phyloP scores from a whole-genome alignment of 2,797 vertebrate genomes.

The Brachyalestes nurse region DNA sequence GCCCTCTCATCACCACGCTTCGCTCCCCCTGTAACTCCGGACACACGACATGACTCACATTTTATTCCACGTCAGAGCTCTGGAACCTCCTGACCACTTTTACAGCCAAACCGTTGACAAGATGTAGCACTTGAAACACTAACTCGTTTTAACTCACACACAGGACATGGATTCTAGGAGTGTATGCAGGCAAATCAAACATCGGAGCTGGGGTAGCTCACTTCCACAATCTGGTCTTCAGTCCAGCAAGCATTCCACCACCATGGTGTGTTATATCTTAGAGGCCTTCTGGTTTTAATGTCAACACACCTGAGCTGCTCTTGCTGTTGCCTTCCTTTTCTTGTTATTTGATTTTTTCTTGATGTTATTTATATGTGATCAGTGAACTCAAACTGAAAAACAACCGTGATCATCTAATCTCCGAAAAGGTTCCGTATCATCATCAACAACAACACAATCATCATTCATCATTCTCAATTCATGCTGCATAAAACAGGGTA shows the following conservation, averaged over 20 bases:
- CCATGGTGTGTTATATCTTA: neutral
- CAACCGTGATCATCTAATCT: slow-evolving; percentile 5
- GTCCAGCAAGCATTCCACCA: neutral
- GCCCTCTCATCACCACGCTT: slow-evolving; percentile 27
- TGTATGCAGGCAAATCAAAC: neutral
- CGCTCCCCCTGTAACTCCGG: slow-evolving; percentile 15
- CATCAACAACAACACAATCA: slow-evolving; percentile 53
- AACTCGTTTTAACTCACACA: neutral
- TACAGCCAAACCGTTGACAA: slow-evolving; percentile 28
- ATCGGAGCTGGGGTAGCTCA: neutral
- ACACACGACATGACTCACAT: slow-evolving; percentile 33
- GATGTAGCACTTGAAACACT: slow-evolving; percentile 16
- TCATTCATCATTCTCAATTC: slow-evolving; percentile 71
- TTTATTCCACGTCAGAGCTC: slow-evolving; percentile 36
- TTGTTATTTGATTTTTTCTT: neutral
- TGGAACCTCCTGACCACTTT: slow-evolving; percentile 31
- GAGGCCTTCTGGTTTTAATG: neutral
- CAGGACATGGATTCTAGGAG: neutral
- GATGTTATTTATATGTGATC: slow-evolving; percentile 2
- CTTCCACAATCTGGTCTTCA: neutral
- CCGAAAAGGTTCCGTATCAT: slow-evolving; percentile 10
- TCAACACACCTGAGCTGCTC: no score
- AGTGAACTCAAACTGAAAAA: slow-evolving; percentile 22
- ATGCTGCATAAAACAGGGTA: slow-evolving; percentile 62
- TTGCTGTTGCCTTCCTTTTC: no score